These are phyloP conservation scores for Melitaea athalia DNA, from an alignment of 2,888 invertebrate genomes.

Conservation along the genomic window DNA sequence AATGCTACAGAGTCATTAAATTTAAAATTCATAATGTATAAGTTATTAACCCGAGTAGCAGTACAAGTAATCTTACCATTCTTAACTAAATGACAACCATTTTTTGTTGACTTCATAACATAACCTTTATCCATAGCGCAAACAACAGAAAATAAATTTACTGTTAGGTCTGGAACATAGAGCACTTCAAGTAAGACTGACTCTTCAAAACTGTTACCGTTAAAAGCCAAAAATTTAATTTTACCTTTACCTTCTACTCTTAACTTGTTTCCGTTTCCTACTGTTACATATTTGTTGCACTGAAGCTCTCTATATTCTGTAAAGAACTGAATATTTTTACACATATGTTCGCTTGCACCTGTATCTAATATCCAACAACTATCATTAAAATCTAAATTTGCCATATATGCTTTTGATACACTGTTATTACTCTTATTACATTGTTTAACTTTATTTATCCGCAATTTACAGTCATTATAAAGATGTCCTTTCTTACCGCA, in stretches of 20 bases:
- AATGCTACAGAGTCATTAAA: background rate
- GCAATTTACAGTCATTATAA: background rate
- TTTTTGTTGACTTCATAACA: slow-evolving; percentile 2
- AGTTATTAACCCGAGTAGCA: background rate
- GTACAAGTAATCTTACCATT: background rate
- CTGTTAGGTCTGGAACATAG: slow-evolving; percentile 3
- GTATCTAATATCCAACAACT: slow-evolving; percentile 1
- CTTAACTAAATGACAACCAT: background rate
- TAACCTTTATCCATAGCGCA: slow-evolving; percentile 2
- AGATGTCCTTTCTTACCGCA: slow-evolving; percentile 2
- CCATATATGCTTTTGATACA: background rate
- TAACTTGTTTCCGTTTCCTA: slow-evolving; percentile 1
- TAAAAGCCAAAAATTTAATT: background rate
- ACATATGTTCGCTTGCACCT: slow-evolving; percentile 5
- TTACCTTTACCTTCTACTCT: slow-evolving; percentile 1
- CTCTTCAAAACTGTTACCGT: slow-evolving; percentile 1
- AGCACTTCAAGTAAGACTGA: background rate
- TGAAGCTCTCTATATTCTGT: background rate
- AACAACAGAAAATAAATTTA: slow-evolving; percentile 7
- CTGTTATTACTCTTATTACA: background rate
- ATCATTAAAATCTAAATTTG: background rate
- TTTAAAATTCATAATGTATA: slow-evolving; percentile 2
- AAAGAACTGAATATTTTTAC: background rate
- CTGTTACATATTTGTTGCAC: background rate
- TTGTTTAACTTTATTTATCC: background rate